phyloP scores from a whole-genome alignment of 1,140 invertebrate genomes.

The Lordiphosa stackelbergi region DNA sequence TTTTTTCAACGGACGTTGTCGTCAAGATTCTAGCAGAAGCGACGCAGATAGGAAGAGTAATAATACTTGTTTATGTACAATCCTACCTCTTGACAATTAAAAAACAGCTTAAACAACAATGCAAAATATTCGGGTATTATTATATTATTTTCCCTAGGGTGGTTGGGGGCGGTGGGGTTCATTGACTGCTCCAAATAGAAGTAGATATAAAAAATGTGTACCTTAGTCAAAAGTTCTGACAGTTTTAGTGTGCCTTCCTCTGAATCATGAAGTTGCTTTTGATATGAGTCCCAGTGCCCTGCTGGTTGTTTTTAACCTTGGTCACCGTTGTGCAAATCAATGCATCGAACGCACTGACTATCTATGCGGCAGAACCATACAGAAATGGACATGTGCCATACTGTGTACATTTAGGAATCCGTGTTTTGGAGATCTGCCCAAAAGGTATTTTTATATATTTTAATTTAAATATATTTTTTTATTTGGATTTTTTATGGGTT shows the following conservation, averaged over 20 bases:
- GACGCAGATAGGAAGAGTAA: constrained; percentile 8
- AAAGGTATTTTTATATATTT: too few species aligned
- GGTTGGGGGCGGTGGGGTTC: not conserved
- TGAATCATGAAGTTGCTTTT: constrained; percentile 12
- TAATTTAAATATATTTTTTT: too few species aligned
- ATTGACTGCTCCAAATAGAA: constrained; percentile 6
- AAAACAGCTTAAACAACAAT: constrained; percentile 1
- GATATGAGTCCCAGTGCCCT: not conserved
- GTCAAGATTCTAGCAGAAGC: not conserved
- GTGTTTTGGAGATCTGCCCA: constrained; percentile 22
- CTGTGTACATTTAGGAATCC: constrained; percentile 25
- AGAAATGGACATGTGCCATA: constrained; percentile 18
- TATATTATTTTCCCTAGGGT: not conserved
- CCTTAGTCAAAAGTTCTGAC: too few species aligned
- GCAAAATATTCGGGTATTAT: not conserved
- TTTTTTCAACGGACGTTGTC: not conserved
- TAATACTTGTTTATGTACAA: not conserved
- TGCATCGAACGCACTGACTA: constrained; percentile 13
- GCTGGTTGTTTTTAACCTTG: not conserved
- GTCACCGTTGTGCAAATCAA: constrained; percentile 5
- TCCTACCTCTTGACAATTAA: not conserved
- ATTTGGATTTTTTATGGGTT: too few species aligned
- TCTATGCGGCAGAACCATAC: constrained; percentile 29
- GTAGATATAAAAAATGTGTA: not conserved
- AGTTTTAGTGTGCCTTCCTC: not conserved